Base-by-base conservation (phyloP, 2,113 vertebrate species). In the Sakesphorus luctuosus region DNA sequence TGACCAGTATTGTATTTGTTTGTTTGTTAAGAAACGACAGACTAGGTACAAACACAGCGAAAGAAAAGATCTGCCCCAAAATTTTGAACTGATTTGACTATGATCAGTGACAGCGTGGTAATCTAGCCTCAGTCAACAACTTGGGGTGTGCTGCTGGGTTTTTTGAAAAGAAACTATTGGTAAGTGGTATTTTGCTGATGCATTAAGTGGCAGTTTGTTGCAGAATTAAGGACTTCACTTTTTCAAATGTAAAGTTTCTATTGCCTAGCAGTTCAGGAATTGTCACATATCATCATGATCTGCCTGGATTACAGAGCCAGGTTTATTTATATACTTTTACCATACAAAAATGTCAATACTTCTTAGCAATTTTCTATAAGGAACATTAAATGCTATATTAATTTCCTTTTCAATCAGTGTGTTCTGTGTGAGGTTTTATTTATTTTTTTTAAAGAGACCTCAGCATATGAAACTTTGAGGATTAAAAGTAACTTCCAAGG, bases 401-500 rank as follows among this genome's bases (percentile, higher is more conserved):
- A 89, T 90, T 93, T 89, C 33, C 38, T 66, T 83, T 86, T 50
- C 49, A 52, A 38, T 77, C 33, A 29, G 7, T 68, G 44, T 82
- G 52, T 72, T 91, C 18, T 0, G 0, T 53, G 23, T 53, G 49
- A 84, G 40, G 36, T 25, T 79, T 90, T 47, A 5, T 73, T 66
- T 80, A 8, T 43, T 76, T 86, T 86, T 84, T 71, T 56, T 28
- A 10, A 80, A 68, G 76, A 65, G 18, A 63, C 68, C 3, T 0
- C 49, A 83, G 38, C 43, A 43, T 62, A 65, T 40, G 61, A 78
- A 90, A 72, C 47, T 46, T 87, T 5, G 46, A 47, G 56, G 35
- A 93, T 84, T 91, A 67, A 73, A 93, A 90, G 76, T 71, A 81
- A 75, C 83, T 95, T 93, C 47, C 40, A 72, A 49, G 29, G 52